Evolutionary conservation across 2,888 invertebrate species (phyloP).

Genomic region (Apotomis turbidana): DNA sequence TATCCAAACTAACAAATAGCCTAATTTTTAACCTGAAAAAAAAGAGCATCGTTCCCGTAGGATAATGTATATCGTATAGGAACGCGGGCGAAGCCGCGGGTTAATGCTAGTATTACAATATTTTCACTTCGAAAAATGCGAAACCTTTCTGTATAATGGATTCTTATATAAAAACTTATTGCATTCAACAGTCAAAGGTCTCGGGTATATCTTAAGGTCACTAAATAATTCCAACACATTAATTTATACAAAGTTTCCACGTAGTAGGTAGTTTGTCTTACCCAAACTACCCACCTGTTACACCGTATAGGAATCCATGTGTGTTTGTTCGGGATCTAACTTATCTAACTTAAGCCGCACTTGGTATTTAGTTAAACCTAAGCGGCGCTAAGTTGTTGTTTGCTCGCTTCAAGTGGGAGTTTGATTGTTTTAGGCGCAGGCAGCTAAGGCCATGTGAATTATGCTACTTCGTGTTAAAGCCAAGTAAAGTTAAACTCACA

Average conservation of each 20-base stretch:
- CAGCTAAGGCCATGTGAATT: slow-evolving; percentile 77
- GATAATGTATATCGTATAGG: no score
- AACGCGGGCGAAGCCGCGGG: no score
- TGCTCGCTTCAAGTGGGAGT: slow-evolving; percentile 65
- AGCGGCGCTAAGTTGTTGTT: slow-evolving; percentile 64
- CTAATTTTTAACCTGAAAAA: no score
- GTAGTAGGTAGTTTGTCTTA: slow-evolving; percentile 25
- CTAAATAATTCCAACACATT: slow-evolving; percentile 9
- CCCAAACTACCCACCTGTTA: slow-evolving; percentile 33
- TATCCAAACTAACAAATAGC: no score
- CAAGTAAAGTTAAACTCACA: slow-evolving; percentile 67
- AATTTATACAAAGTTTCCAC: slow-evolving; percentile 20
- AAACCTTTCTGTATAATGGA: no score
- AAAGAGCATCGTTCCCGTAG: no score
- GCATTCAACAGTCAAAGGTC: no score
- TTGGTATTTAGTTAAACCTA: slow-evolving; percentile 80
- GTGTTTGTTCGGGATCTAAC: slow-evolving; percentile 56
- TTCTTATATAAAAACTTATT: no score
- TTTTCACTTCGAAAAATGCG: no score
- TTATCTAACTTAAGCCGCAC: slow-evolving; percentile 78
- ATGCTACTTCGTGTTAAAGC: slow-evolving; percentile 77
- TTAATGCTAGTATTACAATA: no score
- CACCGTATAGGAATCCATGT: slow-evolving; percentile 34
- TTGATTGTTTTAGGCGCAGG: slow-evolving; percentile 82
- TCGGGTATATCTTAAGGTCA: not conserved